phyloP scores from a whole-genome alignment of 2,888 invertebrate species.

The Cordilura impudica region DNA sequence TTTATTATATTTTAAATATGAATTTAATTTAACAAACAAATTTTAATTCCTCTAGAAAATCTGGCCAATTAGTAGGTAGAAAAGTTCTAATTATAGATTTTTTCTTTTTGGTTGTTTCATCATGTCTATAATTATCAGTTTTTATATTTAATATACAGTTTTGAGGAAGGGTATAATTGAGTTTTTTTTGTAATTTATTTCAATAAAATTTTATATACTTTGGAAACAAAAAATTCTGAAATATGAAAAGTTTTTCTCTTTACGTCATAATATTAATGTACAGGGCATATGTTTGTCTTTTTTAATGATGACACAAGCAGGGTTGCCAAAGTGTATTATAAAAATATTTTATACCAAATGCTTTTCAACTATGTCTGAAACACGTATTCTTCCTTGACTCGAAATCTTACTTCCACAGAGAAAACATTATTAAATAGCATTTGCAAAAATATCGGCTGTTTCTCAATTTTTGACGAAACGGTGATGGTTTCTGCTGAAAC shows the following conservation, averaged over 20 bases:
- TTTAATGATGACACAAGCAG: conserved; percentile 11
- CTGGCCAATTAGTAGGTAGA: conserved; percentile 53
- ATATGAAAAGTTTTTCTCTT: conserved; percentile 4
- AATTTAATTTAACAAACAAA: neutral
- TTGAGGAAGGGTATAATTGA: conserved; percentile 7
- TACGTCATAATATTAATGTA: neutral
- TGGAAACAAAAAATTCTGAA: conserved; percentile 1
- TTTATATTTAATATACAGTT: conserved; percentile 36
- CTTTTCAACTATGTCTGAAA: no score
- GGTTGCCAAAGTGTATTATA: no score
- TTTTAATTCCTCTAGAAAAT: conserved; percentile 1
- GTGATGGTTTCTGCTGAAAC: no score
- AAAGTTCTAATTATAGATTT: conserved; percentile 23
- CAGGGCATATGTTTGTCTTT: conserved; percentile 23
- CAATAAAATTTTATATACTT: conserved; percentile 4
- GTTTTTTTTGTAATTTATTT: conserved; percentile 55
- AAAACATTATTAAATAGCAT: no score
- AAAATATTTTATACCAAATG: no score
- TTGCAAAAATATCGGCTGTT: no score
- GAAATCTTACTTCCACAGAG: no score
- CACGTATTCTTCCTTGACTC: no score
- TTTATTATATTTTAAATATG: neutral
- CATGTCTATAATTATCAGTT: conserved; percentile 41
- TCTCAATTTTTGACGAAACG: no score
- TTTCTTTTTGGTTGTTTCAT: conserved; percentile 1